These are phyloP conservation scores for Rostratula benghalensis DNA, from an alignment of 2,113 vertebrate genomes.

Conservation along the genomic window DNA sequence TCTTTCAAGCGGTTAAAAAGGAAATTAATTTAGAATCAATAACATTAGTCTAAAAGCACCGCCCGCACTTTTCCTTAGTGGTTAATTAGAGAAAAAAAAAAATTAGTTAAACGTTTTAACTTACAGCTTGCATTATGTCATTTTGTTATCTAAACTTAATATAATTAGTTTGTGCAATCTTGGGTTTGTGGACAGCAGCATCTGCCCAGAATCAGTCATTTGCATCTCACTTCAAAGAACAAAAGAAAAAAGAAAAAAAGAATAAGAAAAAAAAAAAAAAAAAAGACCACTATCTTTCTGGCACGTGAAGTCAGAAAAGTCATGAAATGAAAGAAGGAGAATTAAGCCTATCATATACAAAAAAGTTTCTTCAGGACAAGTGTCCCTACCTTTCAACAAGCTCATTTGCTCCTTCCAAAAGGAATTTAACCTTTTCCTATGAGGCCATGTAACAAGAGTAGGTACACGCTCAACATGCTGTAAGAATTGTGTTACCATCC, in stretches of 20 bases:
- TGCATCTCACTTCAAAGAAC: constrained; percentile 27
- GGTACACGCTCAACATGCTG: constrained; percentile 71
- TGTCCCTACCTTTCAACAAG: constrained; percentile 69
- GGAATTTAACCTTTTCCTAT: constrained; percentile 71
- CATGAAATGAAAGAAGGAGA: constrained; percentile 57
- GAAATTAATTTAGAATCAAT: constrained; percentile 25
- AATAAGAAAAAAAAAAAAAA: too few relatives aligned
- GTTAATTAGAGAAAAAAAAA: constrained; percentile 2
- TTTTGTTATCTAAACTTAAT: constrained; percentile 44
- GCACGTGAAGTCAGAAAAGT: constrained; percentile 47
- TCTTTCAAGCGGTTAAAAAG: not conserved
- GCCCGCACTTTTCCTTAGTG: constrained; percentile 39
- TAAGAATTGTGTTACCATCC: constrained; percentile 72
- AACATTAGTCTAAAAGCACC: constrained; percentile 17
- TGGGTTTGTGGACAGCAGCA: not conserved
- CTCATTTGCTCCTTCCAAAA: constrained; percentile 70
- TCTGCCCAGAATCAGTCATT: constrained; percentile 26
- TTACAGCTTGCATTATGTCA: constrained; percentile 25
- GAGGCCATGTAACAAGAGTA: constrained; percentile 71
- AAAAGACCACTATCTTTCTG: constrained; percentile 2
- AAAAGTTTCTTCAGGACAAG: constrained; percentile 63
- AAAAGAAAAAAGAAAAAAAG: not conserved
- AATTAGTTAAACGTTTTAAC: constrained; percentile 3
- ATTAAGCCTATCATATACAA: constrained; percentile 57
- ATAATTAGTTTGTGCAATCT: constrained; percentile 21